Base-by-base conservation (phyloP, 2,888 invertebrate genomes). In the Hypsopygia costalis region DNA sequence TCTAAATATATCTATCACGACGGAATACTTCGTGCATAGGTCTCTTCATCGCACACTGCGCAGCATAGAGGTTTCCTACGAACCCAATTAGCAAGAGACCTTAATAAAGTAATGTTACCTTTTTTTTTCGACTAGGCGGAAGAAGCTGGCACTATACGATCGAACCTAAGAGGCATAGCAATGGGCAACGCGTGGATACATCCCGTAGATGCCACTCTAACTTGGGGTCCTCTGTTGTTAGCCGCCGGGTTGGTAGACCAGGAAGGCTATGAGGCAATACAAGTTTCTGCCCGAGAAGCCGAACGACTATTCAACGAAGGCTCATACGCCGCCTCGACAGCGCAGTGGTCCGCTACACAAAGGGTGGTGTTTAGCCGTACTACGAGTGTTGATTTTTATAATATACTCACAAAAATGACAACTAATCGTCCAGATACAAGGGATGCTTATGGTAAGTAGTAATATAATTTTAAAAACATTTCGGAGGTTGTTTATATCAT, bases 131-230 rank as follows among this genome's bases (percentile, higher is more conserved):
- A 64, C 4, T 62, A 94, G 92, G 93, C 93, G n/a, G 91, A 94
- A 55, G 64, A 90, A 49, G 74, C 75, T 0, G 91, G 91, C 0
- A 86, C 89, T 25, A 90, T 95, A 16, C 78, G 83, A 33, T 93
- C 93, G 28, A 94, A 94, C 55, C 89, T 98, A 36, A 89, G 90
- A 58, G 97, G 97, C 0, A 91, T 97, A 11, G 94, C 92, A 0
- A 90, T 97, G 72, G 97, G 97, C 1, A 97, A 97, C 74, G 93
- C 97, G 0, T 97, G 97, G 97, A 95, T 97, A 47, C 94, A 94
- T 1, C 96, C 97, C 0, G 91, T 96, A 36, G 96, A 97, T 66
- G 93, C 94, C 0, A 94, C 95, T 0, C 77, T 94, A 22, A 93
- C 94, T 0, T 97, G 97, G 97, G 96, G 93, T 0, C 94, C 94